These are phyloP conservation scores for Brachyhypopomus occidentalis DNA, from an alignment of 2,113 vertebrate genomes.

Conservation along the genomic window DNA sequence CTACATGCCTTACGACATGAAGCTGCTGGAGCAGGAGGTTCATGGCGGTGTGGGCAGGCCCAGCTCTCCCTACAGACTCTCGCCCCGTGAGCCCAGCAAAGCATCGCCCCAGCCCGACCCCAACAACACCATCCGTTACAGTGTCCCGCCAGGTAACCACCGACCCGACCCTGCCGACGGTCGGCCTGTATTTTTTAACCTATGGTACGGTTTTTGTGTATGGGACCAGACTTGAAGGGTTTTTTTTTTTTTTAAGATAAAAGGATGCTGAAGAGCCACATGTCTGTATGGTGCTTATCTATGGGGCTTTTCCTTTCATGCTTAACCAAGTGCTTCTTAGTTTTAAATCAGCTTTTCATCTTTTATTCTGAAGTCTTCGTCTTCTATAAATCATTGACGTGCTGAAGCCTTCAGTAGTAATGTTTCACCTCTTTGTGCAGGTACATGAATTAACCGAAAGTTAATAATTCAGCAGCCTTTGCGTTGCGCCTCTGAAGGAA, in stretches of 20 bases:
- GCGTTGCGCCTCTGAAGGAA: background rate
- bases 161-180: too few relatives aligned
- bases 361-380: background rate
- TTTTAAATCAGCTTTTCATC: too few relatives aligned
- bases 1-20: slow-evolving; percentile 88
- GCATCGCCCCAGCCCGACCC: slow-evolving; percentile 80
- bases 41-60: slow-evolving; percentile 75
- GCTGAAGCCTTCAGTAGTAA: background rate
- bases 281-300: too few relatives aligned
- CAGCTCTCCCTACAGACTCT: slow-evolving; percentile 83
- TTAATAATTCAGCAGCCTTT: slow-evolving; percentile 27
- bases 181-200: too few relatives aligned
- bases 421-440: slow-evolving; percentile 21
- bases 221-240: too few relatives aligned
- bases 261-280: too few relatives aligned
- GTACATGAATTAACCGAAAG: slow-evolving; percentile 27
- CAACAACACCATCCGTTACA: slow-evolving; percentile 77
- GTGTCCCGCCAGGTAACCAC: slow-evolving; percentile 87
- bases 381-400: background rate
- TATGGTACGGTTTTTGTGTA: too few relatives aligned
- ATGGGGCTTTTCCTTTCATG: too few relatives aligned
- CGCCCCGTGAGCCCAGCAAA: slow-evolving; percentile 83
- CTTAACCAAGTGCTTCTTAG: too few relatives aligned
- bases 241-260: too few relatives aligned
- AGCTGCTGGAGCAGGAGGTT: slow-evolving; percentile 84